phyloP scores from a whole-genome alignment of 92 coral and sea anemone species.

The Palythoa grandis region DNA sequence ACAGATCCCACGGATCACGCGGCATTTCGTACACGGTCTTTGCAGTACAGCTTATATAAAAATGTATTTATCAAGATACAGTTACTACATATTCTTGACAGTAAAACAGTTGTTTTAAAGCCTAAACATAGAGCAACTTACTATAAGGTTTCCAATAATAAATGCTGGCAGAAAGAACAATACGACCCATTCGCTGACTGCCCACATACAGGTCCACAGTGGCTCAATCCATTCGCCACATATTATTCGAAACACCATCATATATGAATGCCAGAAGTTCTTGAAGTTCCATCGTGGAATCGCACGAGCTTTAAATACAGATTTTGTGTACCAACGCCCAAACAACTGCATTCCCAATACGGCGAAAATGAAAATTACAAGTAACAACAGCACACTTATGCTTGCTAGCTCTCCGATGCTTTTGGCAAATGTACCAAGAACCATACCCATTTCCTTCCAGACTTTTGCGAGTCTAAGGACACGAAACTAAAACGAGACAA shows the following conservation, averaged over 20 bases:
- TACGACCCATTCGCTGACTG: conserved; percentile 3
- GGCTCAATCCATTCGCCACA: conserved; percentile 67
- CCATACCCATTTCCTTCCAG: conserved; percentile 41
- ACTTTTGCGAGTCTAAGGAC: conserved; percentile 44
- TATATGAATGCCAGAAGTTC: conserved; percentile 54
- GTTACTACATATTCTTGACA: neutral
- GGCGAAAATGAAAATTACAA: conserved; percentile 51
- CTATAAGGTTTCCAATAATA: conserved; percentile 51
- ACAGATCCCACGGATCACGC: too few species aligned
- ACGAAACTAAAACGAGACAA: conserved; percentile 16
- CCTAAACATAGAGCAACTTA: conserved; percentile 19
- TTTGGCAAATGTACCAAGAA: conserved; percentile 35
- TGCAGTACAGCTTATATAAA: too few species aligned
- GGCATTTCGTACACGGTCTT: too few species aligned
- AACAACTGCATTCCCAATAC: conserved; percentile 57
- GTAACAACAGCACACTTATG: conserved; percentile 43
- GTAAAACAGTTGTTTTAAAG: neutral
- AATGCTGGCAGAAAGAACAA: conserved; percentile 55
- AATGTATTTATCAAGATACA: neutral
- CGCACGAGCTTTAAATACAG: neutral
- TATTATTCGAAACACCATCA: conserved; percentile 55
- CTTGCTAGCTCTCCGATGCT: conserved; percentile 34
- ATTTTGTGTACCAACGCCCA: conserved; percentile 28
- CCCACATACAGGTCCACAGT: conserved; percentile 60
- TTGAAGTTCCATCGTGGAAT: conserved; percentile 57